Percentiles rank a stretch among this genome's conserved stretches.
These are phyloP conservation scores for Drosophila helvetica DNA, from an alignment of 2,888 invertebrate genomes.

Conservation along the genomic window DNA sequence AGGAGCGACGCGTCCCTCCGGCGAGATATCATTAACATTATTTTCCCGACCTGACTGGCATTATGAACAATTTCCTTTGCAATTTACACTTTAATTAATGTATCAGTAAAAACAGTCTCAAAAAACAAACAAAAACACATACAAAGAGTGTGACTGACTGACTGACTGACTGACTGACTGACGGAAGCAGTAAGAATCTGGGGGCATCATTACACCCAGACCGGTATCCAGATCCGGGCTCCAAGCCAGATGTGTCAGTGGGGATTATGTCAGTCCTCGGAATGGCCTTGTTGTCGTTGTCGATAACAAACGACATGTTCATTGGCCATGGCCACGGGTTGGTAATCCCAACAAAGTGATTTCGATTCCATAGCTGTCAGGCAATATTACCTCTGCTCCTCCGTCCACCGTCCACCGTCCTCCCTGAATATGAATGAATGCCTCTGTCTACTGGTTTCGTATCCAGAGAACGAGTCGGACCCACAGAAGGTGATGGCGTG, in stretches of 20 bases:
- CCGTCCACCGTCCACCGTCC: slow-evolving; percentile 24
- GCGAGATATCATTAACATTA: slow-evolving; percentile 17
- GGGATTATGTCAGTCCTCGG: slow-evolving; percentile 45
- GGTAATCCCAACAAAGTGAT: slow-evolving; percentile 61
- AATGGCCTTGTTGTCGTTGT: slow-evolving; percentile 9
- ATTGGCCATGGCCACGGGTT: slow-evolving; percentile 60
- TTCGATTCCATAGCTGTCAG: slow-evolving; percentile 62
- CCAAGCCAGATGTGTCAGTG: slow-evolving; percentile 32
- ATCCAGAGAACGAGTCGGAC: not conserved
- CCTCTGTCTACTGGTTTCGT: too few relatives aligned
- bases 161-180: not conserved
- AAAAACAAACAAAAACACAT: not conserved
- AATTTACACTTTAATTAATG: slow-evolving; percentile 60
- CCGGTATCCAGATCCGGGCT: not conserved
- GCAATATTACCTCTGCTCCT: slow-evolving; percentile 15
- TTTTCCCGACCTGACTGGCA: slow-evolving; percentile 2
- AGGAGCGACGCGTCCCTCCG: not conserved
- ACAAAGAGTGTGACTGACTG: not conserved
- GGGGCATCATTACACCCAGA: not conserved
- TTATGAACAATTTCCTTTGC: slow-evolving; percentile 45
- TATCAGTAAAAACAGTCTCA: slow-evolving; percentile 12
- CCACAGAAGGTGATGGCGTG: not conserved
- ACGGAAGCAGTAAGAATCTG: not conserved
- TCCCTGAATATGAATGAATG: slow-evolving; percentile 57
- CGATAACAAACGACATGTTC: slow-evolving; percentile 67